phyloP scores from a whole-genome alignment of 2,888 invertebrate genomes.

The Euplagia quadripunctaria region DNA sequence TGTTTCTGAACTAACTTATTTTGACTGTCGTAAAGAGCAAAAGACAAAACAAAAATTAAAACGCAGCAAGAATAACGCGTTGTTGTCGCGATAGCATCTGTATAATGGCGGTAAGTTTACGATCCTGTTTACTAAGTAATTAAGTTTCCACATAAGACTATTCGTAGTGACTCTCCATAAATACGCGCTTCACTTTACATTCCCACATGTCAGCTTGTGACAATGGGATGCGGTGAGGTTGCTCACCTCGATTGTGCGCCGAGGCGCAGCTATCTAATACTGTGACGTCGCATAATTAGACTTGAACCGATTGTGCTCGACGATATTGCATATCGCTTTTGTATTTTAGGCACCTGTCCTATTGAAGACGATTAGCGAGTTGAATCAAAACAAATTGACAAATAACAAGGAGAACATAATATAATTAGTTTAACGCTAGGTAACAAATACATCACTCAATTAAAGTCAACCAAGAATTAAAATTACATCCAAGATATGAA shows the following conservation, averaged over 20 bases:
- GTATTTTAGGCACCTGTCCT: slow-evolving; percentile 13
- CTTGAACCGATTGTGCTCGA: slow-evolving; percentile 62
- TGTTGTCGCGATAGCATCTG: slow-evolving; percentile 32
- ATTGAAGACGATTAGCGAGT: slow-evolving; percentile 8
- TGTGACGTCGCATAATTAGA: slow-evolving; percentile 80
- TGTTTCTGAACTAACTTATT: neutral
- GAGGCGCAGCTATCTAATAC: slow-evolving; percentile 64
- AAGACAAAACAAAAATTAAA: neutral
- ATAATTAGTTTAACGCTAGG: too few species aligned
- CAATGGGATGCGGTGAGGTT: slow-evolving; percentile 79
- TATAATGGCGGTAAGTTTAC: slow-evolving; percentile 32
- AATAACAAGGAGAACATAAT: too few species aligned
- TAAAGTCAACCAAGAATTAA: too few species aligned
- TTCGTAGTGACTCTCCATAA: slow-evolving; percentile 51
- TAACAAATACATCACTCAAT: too few species aligned
- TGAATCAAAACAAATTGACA: neutral
- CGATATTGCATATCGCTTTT: slow-evolving; percentile 44
- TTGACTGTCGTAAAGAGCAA: neutral
- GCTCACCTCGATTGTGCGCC: slow-evolving; percentile 75
- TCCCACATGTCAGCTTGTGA: slow-evolving; percentile 74
- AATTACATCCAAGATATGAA: too few species aligned
- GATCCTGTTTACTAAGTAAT: slow-evolving; percentile 52
- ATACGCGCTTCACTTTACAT: slow-evolving; percentile 67
- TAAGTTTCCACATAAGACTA: slow-evolving; percentile 48
- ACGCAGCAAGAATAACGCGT: neutral